Base-by-base conservation (phyloP, 2,888 invertebrate species). In the Ectemnius lituratus region DNA sequence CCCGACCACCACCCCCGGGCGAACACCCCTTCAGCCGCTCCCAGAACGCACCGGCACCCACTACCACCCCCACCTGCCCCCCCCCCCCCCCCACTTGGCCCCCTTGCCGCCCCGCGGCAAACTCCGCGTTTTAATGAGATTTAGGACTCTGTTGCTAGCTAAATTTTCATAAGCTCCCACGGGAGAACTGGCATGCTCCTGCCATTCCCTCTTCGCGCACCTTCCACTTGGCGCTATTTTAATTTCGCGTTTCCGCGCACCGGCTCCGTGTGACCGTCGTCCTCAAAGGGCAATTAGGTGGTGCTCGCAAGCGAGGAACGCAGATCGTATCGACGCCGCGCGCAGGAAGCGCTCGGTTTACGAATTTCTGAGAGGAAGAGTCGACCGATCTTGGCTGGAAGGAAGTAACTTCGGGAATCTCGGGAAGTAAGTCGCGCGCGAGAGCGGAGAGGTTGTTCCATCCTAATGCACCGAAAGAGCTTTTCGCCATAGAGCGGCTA, bases 51-150 rank as follows among this genome's bases (percentile, higher is more conserved):
- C 3, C 52, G 52, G 52, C 52, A 3, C 20, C 20, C 20, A 20
- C 49, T 3, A 2, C 28, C 28, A 37, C 28, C 28, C 28, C 28
- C 28, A 2, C 5, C 3, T 37, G 5, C 74, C 20, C 1, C 76
- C 61, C 78, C 79, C n/a, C n/a, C n/a, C n/a, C n/a, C n/a, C n/a
- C n/a, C n/a, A n/a, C n/a, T n/a, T n/a, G n/a, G n/a, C n/a, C n/a
- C 28, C 3, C 5, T 8, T 37, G 5, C 74, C 20, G 2, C 76
- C 61, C 78, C 79, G 75, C 70, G 67, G 82, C 78, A 76, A 79
- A 76, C 80, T 81, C 72, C 84, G 85, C 85, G 85, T 88, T 89
- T 89, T 89, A 89, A 89, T 88, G 88, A 88, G 89, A 89, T 89
- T 89, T 89, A 87, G 81, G 85, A 85, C 84, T 81, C 80, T 78